Conservation (phyloP, 92 coral and sea anemone genomes). For the Umimayanthus chanpuru region DNA sequence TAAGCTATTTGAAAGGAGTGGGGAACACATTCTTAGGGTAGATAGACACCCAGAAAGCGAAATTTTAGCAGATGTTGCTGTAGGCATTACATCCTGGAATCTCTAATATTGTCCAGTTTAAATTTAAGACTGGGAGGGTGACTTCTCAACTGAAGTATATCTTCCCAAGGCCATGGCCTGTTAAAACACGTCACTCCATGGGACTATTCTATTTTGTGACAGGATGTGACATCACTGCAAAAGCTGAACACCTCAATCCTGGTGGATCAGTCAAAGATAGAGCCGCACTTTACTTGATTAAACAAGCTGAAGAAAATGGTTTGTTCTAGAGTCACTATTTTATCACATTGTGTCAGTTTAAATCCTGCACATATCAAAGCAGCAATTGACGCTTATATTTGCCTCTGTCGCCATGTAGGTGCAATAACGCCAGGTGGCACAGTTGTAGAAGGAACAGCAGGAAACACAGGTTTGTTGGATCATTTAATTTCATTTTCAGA, state of each 20-base stretch:
- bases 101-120: too few species aligned
- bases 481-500: not conserved
- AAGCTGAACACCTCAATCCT: constrained; percentile 93
- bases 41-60: too few species aligned
- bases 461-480: constrained; percentile 80
- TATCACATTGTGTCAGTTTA: not conserved
- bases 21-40: too few species aligned
- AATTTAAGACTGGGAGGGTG: too few species aligned
- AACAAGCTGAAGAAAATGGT: constrained; percentile 99
- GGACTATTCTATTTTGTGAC: not conserved
- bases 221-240: constrained; percentile 96
- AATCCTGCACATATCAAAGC: not conserved
- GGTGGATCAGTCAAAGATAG: constrained; percentile 98
- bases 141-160: too few species aligned
- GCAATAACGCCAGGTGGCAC: constrained; percentile 88
- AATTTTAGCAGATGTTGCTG: too few species aligned
- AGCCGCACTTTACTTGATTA: constrained; percentile 86
- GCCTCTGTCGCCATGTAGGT: constrained; percentile 23
- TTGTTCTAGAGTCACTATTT: not conserved
- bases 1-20: too few species aligned
- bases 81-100: too few species aligned
- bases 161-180: too few species aligned
- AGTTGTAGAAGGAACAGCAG: constrained; percentile 98
- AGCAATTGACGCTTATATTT: not conserved
- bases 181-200: too few species aligned